These are phyloP conservation scores for Peromyscus aztecus DNA, from an alignment of 2,797 vertebrate species.

Conservation along the genomic window DNA sequence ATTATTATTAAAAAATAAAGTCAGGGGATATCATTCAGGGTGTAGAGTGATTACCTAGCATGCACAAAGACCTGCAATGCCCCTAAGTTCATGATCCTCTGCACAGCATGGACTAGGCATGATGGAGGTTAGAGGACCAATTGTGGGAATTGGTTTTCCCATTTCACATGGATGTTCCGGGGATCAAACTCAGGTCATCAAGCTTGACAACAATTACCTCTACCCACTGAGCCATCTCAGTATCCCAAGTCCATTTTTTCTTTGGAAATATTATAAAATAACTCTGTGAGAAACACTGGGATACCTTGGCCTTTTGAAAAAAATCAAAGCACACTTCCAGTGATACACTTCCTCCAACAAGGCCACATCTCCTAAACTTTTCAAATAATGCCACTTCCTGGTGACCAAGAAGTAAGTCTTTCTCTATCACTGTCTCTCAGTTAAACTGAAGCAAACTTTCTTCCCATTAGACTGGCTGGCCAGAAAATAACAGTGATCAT, in stretches of 20 bases:
- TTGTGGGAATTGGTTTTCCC: neutral
- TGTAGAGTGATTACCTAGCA: neutral
- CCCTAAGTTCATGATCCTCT: neutral
- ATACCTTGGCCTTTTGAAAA: too few relatives aligned
- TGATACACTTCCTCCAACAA: too few relatives aligned
- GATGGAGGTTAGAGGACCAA: neutral
- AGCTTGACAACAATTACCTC: neutral
- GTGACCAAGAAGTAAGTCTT: neutral
- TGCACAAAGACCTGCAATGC: neutral
- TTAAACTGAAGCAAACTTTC: neutral
- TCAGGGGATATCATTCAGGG: neutral
- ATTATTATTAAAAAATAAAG: neutral
- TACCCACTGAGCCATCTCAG: neutral
- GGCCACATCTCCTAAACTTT: too few relatives aligned
- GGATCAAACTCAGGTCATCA: neutral
- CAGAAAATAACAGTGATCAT: neutral
- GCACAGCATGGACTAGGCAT: neutral
- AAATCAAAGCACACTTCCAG: too few relatives aligned
- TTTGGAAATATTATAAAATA: neutral
- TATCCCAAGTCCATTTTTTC: neutral
- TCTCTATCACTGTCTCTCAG: neutral
- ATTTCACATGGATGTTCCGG: neutral
- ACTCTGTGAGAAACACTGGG: neutral
- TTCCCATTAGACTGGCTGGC: neutral
- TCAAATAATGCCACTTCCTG: too few relatives aligned